phyloP scores from a whole-genome alignment of 1,140 invertebrate genomes.

The Ephestia elutella region DNA sequence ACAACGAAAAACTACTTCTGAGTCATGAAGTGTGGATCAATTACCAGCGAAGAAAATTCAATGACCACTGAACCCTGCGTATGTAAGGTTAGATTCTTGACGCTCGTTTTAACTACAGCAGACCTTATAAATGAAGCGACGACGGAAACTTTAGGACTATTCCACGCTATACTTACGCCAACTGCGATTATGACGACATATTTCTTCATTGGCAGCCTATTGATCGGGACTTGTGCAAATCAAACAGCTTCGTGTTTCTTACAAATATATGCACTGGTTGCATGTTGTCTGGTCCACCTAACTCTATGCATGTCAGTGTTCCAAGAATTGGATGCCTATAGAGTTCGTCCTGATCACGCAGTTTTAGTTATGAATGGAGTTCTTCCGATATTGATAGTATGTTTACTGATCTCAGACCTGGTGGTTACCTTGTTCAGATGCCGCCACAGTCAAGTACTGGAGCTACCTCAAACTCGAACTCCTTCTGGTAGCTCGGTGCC shows the following conservation, averaged over 20 bases:
- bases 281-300: constrained; percentile 35
- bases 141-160: constrained; percentile 33
- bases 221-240: constrained; percentile 26
- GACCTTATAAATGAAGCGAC: constrained; percentile 48
- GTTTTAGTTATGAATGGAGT: constrained; percentile 46
- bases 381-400: constrained; percentile 45
- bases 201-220: constrained; percentile 36
- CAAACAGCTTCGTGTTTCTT: constrained; percentile 36
- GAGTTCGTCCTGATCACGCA: constrained; percentile 21
- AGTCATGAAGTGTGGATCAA: constrained; percentile 27
- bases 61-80: constrained; percentile 43
- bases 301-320: constrained; percentile 40
- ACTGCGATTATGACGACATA: constrained; percentile 43
- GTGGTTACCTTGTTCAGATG: constrained; percentile 34
- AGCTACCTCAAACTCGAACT: constrained; percentile 1
- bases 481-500: not conserved
- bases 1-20: not conserved
- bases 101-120: constrained; percentile 47
- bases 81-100: constrained; percentile 39
- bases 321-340: constrained; percentile 25
- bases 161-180: constrained; percentile 42
- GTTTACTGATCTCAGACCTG: constrained; percentile 42
- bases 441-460: constrained; percentile 8
- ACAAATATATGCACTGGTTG: constrained; percentile 41
- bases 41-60: constrained; percentile 18